Evolutionary conservation across 2,888 invertebrate genomes (phyloP).

Genomic region (Subacronicta megacephala): DNA sequence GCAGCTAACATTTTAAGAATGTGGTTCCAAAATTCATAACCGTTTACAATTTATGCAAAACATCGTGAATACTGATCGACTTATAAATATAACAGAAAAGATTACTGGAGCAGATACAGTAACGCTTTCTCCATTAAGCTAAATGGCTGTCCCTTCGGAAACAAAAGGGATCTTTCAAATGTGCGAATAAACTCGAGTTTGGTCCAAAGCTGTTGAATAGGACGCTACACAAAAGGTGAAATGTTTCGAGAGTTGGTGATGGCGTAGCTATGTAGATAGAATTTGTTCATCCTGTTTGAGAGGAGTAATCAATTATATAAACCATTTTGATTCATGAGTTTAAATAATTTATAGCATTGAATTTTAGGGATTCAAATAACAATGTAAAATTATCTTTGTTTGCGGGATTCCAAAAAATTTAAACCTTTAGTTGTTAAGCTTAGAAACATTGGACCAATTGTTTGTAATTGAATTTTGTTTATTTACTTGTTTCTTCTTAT

Average conservation of each 20-base stretch:
- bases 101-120: slow-evolving; percentile 44
- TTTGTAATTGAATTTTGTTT: too few species aligned
- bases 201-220: slow-evolving; percentile 29
- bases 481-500: too few species aligned
- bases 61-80: slow-evolving; percentile 8
- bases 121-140: slow-evolving; percentile 49
- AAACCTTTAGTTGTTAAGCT: too few species aligned
- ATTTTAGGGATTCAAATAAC: too few species aligned
- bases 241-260: slow-evolving; percentile 26
- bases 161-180: slow-evolving; percentile 55
- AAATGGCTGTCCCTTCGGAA: slow-evolving; percentile 41
- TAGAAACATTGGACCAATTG: too few species aligned
- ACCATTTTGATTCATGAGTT: not conserved
- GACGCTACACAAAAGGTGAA: slow-evolving; percentile 47
- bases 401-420: too few species aligned
- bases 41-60: slow-evolving; percentile 11
- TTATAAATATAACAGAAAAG: slow-evolving; percentile 20
- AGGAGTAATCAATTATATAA: not conserved
- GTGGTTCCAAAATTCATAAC: slow-evolving; percentile 21
- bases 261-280: slow-evolving; percentile 21
- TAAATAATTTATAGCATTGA: not conserved
- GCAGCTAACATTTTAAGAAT: slow-evolving; percentile 17
- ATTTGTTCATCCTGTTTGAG: slow-evolving; percentile 7
- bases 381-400: too few species aligned
- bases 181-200: slow-evolving; percentile 49